These are phyloP conservation scores for Axis porcinus DNA, from an alignment of 2,113 vertebrate species.

Conservation along the genomic window DNA sequence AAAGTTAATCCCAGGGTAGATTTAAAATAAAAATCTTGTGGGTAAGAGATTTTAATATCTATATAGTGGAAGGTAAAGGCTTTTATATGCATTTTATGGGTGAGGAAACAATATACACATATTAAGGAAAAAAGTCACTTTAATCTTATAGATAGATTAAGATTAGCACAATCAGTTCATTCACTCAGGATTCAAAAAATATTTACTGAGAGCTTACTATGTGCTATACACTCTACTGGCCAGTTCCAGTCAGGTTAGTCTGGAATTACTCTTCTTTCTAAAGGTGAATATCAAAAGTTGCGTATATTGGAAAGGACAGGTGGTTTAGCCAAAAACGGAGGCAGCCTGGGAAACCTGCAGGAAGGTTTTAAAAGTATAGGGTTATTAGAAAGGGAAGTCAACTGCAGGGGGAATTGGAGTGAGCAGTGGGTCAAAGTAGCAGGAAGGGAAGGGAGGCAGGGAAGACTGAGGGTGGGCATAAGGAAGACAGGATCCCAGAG, in stretches of 20 bases:
- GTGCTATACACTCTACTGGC: not conserved
- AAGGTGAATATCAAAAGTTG: not conserved
- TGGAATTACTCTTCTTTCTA: not conserved
- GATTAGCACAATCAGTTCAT: not conserved
- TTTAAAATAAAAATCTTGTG: not conserved
- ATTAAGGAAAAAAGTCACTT: not conserved
- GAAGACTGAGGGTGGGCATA: not conserved
- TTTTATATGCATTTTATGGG: not conserved
- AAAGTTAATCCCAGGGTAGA: not conserved
- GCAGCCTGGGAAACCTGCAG: not conserved
- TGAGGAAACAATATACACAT: not conserved
- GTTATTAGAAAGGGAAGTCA: not conserved
- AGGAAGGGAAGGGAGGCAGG: not conserved
- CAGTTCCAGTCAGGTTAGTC: not conserved
- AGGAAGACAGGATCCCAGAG: not conserved
- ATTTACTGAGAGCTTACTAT: not conserved
- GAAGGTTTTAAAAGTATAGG: not conserved
- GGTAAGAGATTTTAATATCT: not conserved
- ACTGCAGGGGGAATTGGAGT: accelerated
- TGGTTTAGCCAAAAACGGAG: not conserved
- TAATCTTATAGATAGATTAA: not conserved
- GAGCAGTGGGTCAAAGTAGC: not conserved
- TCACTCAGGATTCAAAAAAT: not conserved
- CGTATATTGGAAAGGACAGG: not conserved
- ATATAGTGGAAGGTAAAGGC: not conserved